phyloP scores from a whole-genome alignment of 2,797 vertebrate species.

The Platalea minor region DNA sequence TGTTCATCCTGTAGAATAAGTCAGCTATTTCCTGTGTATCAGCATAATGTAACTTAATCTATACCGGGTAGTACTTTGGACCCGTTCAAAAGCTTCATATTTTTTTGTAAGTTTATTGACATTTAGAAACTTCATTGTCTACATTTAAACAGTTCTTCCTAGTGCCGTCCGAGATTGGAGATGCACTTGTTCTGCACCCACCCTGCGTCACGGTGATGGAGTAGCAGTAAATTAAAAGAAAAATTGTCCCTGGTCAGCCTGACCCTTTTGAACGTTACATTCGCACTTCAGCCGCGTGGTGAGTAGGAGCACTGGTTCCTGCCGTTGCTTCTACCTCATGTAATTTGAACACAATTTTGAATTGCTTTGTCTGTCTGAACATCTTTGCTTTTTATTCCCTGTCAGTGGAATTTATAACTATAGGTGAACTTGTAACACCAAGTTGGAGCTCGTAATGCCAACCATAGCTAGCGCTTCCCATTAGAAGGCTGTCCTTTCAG shows the following conservation, averaged over 20 bases:
- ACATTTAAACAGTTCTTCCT: not conserved
- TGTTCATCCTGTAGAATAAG: conserved; percentile 60
- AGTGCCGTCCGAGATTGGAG: not conserved
- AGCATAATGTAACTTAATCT: conserved; percentile 29
- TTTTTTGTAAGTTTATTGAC: not conserved
- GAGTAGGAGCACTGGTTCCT: not conserved
- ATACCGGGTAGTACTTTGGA: not conserved
- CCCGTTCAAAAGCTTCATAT: not conserved
- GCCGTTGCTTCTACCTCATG: not conserved
- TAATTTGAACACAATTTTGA: not conserved
- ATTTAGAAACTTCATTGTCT: not conserved
- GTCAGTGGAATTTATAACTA: not conserved
- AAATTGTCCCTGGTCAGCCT: not conserved
- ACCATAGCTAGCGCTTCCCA: not conserved
- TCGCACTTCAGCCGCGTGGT: not conserved
- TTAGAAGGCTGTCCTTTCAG: not conserved
- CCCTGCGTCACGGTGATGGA: not conserved
- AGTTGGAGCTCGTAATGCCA: not conserved
- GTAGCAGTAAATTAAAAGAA: not conserved
- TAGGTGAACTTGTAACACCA: not conserved
- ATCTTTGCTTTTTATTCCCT: not conserved
- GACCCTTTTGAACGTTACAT: not conserved
- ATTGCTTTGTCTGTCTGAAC: not conserved
- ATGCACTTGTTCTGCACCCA: not conserved
- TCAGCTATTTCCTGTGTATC: conserved; percentile 60